A percentile compares a stretch with the other conserved stretches of the same genome.
These are phyloP conservation scores for Pangasius djambal DNA, from an alignment of 2,797 vertebrate species.

Conservation along the genomic window DNA sequence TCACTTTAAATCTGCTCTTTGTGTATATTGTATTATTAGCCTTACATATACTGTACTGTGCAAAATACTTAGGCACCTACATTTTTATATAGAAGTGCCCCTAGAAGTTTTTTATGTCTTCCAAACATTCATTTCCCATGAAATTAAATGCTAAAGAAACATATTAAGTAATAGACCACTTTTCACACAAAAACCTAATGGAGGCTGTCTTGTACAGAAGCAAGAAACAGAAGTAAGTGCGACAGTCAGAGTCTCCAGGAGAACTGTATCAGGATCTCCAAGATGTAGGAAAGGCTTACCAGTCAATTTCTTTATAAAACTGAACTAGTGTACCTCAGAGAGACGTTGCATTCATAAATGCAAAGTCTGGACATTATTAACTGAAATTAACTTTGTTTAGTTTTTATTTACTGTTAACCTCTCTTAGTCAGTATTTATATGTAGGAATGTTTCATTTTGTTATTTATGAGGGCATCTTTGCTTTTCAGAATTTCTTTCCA, in stretches of 20 bases:
- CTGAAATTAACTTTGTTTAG: not conserved
- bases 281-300: not conserved
- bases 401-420: not conserved
- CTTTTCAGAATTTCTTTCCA: not conserved
- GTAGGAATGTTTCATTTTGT: not conserved
- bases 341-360: not conserved
- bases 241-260: not conserved
- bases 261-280: not conserved
- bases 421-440: not conserved
- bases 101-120: not conserved
- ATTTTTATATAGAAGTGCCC: not conserved
- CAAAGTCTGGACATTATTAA: not conserved
- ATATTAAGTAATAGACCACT: not conserved
- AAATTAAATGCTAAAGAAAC: not conserved
- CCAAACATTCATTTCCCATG: not conserved
- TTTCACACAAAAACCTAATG: not conserved
- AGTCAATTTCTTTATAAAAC: not conserved
- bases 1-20: slow-evolving; percentile 33
- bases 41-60: slow-evolving; percentile 29
- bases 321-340: not conserved
- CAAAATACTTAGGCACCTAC: not conserved
- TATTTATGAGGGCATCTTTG: not conserved
- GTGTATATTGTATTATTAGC: slow-evolving; percentile 39
- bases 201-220: not conserved
- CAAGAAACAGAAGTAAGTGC: not conserved